These are phyloP conservation scores for Callaeas wilsoni DNA, from an alignment of 2,113 vertebrate genomes.

Conservation along the genomic window DNA sequence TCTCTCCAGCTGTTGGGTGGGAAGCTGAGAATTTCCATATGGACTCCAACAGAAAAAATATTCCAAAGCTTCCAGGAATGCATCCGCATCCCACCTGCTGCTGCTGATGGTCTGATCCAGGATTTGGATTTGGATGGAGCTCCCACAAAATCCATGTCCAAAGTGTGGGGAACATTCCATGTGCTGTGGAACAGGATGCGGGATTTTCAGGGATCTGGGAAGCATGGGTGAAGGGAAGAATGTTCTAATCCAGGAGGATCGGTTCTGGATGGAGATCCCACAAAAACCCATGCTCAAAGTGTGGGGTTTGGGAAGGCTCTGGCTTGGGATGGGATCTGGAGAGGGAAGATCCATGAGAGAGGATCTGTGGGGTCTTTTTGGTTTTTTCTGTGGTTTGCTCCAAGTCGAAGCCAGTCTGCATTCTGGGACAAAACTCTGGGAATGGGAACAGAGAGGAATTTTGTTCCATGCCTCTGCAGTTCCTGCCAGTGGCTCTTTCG, in stretches of 20 bases:
- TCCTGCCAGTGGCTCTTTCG: rapidly evolving
- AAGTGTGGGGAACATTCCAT: neutral
- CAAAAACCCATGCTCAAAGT: neutral
- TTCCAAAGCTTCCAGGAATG: neutral
- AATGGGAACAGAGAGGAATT: neutral
- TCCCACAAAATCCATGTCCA: neutral
- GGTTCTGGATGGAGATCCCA: neutral
- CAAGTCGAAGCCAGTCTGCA: neutral
- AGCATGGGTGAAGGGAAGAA: neutral
- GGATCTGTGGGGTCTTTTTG: neutral
- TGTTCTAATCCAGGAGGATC: neutral
- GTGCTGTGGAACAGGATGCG: no score
- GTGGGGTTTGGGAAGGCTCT: neutral
- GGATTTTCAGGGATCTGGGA: neutral
- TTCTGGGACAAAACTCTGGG: neutral
- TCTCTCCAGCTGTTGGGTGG: neutral
- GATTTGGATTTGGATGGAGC: neutral
- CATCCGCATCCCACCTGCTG: neutral
- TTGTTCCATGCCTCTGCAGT: rapidly evolving
- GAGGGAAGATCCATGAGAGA: neutral
- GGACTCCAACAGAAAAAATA: neutral
- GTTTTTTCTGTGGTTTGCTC: neutral
- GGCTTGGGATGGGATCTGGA: no score
- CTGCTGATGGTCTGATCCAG: no score
- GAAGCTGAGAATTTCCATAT: neutral